These are phyloP conservation scores for Siniperca knerii DNA, from an alignment of 2,113 vertebrate genomes.

Conservation along the genomic window DNA sequence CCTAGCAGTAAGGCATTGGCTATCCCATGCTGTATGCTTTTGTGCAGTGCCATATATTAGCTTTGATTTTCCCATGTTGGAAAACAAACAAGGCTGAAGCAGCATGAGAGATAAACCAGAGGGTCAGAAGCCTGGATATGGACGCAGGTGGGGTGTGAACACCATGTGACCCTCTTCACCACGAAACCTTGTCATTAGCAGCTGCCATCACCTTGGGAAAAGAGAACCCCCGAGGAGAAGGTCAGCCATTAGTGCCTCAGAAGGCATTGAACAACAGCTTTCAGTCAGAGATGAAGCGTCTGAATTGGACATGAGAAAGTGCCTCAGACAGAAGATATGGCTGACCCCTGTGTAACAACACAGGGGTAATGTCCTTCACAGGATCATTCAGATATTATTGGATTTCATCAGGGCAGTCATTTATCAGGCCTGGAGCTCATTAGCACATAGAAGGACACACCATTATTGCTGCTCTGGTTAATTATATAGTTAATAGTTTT, in stretches of 20 bases:
- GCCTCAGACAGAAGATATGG: conserved; percentile 34
- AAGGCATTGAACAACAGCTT: conserved; percentile 18
- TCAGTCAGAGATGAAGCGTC: conserved; percentile 40
- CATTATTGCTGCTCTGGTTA: conserved; percentile 27
- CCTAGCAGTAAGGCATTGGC: background rate
- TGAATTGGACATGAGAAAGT: conserved; percentile 17
- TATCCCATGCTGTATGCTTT: background rate
- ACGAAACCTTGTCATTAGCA: conserved; percentile 55
- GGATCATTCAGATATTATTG: conserved; percentile 55
- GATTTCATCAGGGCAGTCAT: conserved; percentile 58
- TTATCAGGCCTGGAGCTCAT: conserved; percentile 44
- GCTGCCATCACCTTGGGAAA: conserved; percentile 32
- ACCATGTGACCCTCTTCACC: conserved; percentile 37
- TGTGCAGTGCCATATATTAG: background rate
- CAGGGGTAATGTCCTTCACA: conserved; percentile 36
- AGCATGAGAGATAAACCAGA: conserved; percentile 20
- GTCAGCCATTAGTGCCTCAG: conserved; percentile 56
- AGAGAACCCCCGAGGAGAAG: conserved; percentile 30
- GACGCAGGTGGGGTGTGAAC: conserved; percentile 43
- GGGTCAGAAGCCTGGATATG: background rate
- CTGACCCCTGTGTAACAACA: conserved; percentile 50
- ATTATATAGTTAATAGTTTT: conserved; percentile 35
- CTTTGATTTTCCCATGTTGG: background rate
- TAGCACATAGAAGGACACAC: conserved; percentile 37
- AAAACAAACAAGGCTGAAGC: conserved; percentile 22